A percentile compares a stretch with the other conserved stretches of the same genome.
phyloP scores from a whole-genome alignment of 2,797 vertebrate species.

The Jordanella pulchra region DNA sequence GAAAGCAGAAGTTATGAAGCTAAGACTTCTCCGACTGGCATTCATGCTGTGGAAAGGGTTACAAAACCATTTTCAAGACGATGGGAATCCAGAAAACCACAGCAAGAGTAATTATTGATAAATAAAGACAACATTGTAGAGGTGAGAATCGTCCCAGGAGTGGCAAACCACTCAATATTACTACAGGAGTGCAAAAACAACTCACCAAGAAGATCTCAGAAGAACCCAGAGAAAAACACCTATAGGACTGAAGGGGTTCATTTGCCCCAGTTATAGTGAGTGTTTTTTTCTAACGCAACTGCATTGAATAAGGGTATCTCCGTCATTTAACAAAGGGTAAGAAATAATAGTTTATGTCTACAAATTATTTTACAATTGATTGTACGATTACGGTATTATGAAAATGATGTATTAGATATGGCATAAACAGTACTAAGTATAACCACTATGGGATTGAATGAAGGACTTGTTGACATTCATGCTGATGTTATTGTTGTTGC shows the following conservation, averaged over 20 bases:
- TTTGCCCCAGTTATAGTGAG: not conserved
- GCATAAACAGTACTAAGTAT: too few relatives aligned
- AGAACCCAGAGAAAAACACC: not conserved
- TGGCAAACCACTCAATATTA: not conserved
- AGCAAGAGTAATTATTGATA: not conserved
- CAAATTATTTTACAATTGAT: too few relatives aligned
- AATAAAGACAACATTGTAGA: not conserved
- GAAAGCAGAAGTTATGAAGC: conserved; percentile 24
- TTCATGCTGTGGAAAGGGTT: conserved; percentile 8
- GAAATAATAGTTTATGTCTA: too few relatives aligned
- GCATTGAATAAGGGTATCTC: too few relatives aligned
- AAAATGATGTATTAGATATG: too few relatives aligned
- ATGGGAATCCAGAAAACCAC: conserved; percentile 1
- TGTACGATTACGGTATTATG: too few relatives aligned
- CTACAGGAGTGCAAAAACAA: not conserved
- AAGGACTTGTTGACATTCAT: too few relatives aligned
- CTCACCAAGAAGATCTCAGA: not conserved
- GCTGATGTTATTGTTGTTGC: too few relatives aligned
- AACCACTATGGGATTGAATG: too few relatives aligned
- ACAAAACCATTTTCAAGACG: not conserved
- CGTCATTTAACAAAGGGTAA: too few relatives aligned
- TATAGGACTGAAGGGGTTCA: not conserved
- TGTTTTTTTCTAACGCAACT: too few relatives aligned
- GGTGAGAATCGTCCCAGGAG: not conserved
- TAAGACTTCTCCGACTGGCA: conserved; percentile 20